Evolutionary conservation across 1,140 invertebrate species (phyloP).

Genomic region (Coptotermes formosanus): DNA sequence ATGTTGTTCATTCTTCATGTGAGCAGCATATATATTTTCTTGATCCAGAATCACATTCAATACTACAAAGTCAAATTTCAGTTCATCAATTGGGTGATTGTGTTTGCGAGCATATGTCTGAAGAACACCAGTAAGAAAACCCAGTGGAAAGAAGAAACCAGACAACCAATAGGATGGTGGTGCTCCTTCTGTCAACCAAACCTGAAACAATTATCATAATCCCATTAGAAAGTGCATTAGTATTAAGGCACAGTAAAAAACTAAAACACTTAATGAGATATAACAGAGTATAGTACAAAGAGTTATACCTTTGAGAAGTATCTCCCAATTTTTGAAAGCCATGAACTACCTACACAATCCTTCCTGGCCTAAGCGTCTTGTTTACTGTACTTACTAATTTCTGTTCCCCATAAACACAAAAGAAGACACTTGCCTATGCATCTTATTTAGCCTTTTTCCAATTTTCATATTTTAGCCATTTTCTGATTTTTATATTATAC

Average conservation of each 20-base stretch:
- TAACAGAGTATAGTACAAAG: too few species aligned
- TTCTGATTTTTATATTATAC: too few species aligned
- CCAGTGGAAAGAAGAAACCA: constrained; percentile 89
- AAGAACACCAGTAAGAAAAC: constrained; percentile 81
- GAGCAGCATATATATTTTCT: constrained; percentile 44
- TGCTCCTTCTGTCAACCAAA: constrained; percentile 68
- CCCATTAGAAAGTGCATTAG: constrained; percentile 35
- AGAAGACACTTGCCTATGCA: too few species aligned
- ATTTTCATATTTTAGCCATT: too few species aligned
- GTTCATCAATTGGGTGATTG: constrained; percentile 78
- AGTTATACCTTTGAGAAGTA: too few species aligned
- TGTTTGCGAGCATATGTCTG: constrained; percentile 84
- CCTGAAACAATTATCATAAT: constrained; percentile 44
- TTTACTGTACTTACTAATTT: too few species aligned
- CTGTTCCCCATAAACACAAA: too few species aligned
- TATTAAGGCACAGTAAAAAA: constrained; percentile 26
- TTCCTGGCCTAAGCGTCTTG: too few species aligned
- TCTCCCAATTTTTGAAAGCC: too few species aligned
- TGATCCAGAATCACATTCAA: constrained; percentile 60
- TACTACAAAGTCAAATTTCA: constrained; percentile 74
- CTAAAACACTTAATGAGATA: neutral
- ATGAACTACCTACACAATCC: too few species aligned
- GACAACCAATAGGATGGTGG: constrained; percentile 86
- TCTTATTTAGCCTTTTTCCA: too few species aligned
- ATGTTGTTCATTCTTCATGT: neutral